Base-by-base conservation (phyloP, 1,140 invertebrate species). In the Pseudomyrmex concolor region DNA sequence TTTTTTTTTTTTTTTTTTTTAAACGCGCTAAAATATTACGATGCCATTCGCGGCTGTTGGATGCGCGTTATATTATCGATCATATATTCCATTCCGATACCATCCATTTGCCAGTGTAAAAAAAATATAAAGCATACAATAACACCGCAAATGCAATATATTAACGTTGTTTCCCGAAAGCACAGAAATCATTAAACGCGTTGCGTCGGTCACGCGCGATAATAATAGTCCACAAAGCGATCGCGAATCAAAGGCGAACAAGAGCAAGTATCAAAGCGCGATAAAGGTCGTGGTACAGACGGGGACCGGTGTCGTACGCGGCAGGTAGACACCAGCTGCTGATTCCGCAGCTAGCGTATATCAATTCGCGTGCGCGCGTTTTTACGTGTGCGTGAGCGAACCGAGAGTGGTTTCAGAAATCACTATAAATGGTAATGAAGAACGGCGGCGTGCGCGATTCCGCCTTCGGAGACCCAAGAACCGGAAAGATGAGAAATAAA, bases 361-460 rank as follows among this genome's bases (percentile, higher is more conserved):
- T 68, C 60, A 67, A 48, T 78, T 64, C 60, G 71, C 73, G 87
- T 83, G 84, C 78, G 70, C 70, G 74, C 83, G 77, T 86, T 87
- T 87, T 87, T 87, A 78, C 84, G 84, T 89, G 84, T 72, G 84
- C 81, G 85, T 57, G 85, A 87, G 87, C 86, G 88, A 68, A 84
- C 64, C 85, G 70, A 78, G 85, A 86, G 89, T 89, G 84, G 82
- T 92, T 34, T 92, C 90, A 90, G 86, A 91, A 93, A 93, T 94
- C 93, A 93, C 93, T 93, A 93, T 94, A 94, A 93, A 94, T 94
- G 93, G 90, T 93, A 93, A 94, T 94, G 88, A 90, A 92, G 89
- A 92, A 82, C 84, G 73, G 34, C 73, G 81, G 51, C 85, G 78
- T 68, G 86, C 88, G 89, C 88, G 68, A 34, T 76, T 78, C 60